phyloP scores from a whole-genome alignment of 2,797 vertebrate species.

The Sebastolobus alascanus region DNA sequence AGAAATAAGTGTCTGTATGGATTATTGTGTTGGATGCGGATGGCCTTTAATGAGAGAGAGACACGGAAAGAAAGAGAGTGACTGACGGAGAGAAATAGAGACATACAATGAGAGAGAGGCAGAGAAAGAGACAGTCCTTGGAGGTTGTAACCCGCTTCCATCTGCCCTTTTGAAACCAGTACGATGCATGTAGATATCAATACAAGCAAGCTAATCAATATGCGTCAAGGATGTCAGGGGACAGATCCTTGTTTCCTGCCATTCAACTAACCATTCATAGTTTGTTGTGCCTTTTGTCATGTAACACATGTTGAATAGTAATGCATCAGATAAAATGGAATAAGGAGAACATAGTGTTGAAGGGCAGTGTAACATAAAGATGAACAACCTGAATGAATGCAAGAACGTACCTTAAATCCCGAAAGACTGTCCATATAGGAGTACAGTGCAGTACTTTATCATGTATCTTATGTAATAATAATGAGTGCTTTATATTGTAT shows the following conservation, averaged over 20 bases:
- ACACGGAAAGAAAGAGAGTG: constrained; percentile 22
- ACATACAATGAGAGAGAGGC: constrained; percentile 3
- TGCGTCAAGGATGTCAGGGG: constrained; percentile 27
- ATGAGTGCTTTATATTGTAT: background rate
- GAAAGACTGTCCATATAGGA: background rate
- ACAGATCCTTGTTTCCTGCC: constrained; percentile 12
- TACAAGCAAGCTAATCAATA: constrained; percentile 30
- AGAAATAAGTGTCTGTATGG: constrained; percentile 71
- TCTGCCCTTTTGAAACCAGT: constrained; percentile 28
- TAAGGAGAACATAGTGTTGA: background rate
- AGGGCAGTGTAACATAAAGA: background rate
- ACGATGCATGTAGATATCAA: constrained; percentile 11
- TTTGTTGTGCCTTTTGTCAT: background rate
- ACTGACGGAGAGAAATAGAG: constrained; percentile 11
- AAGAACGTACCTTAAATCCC: background rate
- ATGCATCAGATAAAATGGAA: background rate
- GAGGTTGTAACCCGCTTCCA: constrained; percentile 24
- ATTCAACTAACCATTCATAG: background rate
- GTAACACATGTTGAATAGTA: constrained; percentile 5
- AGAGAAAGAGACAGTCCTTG: constrained; percentile 19
- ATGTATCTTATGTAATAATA: background rate
- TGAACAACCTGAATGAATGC: background rate
- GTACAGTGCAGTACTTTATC: background rate
- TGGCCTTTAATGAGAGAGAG: constrained; percentile 57
- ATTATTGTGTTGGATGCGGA: constrained; percentile 59